These are phyloP conservation scores for Semicossyphus pulcher DNA, from an alignment of 2,113 vertebrate genomes.

Conservation along the genomic window DNA sequence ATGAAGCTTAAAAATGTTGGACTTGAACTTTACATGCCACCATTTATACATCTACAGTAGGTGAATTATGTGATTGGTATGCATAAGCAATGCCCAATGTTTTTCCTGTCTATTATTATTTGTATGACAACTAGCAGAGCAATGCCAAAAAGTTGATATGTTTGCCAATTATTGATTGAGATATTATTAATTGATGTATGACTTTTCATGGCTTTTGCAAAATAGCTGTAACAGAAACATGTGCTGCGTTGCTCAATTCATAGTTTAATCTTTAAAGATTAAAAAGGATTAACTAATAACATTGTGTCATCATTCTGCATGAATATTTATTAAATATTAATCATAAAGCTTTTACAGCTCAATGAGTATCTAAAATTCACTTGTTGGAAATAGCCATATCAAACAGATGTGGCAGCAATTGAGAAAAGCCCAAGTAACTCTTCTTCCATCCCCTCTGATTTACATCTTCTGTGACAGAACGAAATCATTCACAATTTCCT, in stretches of 20 bases:
- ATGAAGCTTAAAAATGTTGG: background rate
- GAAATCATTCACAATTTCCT: too few species aligned
- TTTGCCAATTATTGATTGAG: background rate
- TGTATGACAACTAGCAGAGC: background rate
- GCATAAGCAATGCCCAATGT: too few species aligned
- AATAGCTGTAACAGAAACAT: background rate
- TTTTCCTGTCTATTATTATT: too few species aligned
- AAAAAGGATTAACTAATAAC: slow-evolving; percentile 8
- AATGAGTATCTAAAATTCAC: background rate
- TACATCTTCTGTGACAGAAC: slow-evolving; percentile 4
- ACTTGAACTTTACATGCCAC: background rate
- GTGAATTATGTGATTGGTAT: background rate
- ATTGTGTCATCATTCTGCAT: background rate
- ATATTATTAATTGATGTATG: background rate
- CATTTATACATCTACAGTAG: background rate
- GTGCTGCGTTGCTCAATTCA: background rate
- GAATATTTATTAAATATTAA: slow-evolving; percentile 24
- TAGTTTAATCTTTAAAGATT: background rate
- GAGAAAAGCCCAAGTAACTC: background rate
- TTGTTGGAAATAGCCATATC: background rate
- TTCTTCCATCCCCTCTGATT: background rate
- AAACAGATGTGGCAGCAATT: background rate
- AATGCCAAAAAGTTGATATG: background rate
- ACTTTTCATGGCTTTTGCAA: slow-evolving; percentile 9
- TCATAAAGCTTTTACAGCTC: slow-evolving; percentile 5